Evolutionary conservation across 2,797 vertebrate species (phyloP).

Genomic region (Mormyrops boulengeri): DNA sequence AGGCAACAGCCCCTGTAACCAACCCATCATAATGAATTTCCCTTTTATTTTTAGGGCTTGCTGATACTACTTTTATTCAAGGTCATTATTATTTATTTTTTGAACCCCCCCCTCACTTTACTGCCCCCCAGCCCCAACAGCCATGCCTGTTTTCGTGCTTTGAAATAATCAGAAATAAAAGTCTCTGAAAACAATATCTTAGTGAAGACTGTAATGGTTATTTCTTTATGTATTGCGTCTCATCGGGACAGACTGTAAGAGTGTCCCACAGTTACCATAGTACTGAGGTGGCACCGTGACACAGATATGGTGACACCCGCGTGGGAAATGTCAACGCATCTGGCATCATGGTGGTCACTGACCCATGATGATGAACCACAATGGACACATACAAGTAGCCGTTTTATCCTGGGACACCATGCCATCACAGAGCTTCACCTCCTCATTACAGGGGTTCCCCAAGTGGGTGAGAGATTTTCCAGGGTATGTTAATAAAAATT

Average conservation of each 20-base stretch:
- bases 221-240: neutral
- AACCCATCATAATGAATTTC: neutral
- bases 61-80: neutral
- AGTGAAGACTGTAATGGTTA: neutral
- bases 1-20: neutral
- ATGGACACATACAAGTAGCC: neutral
- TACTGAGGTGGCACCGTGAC: neutral
- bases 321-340: neutral
- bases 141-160: neutral
- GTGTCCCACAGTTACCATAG: neutral
- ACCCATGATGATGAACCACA: neutral
- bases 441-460: neutral
- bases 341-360: neutral
- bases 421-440: neutral
- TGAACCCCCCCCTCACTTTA: neutral
- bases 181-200: neutral
- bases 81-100: slow-evolving; percentile 1
- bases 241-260: neutral
- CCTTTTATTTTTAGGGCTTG: neutral
- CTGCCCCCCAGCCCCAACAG: neutral
- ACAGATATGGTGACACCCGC: neutral
- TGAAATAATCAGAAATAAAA: neutral
- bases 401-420: neutral
- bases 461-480: neutral
- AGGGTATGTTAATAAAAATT: neutral